These are phyloP conservation scores for Ctenicera cuprea DNA, from an alignment of 2,888 invertebrate genomes.

Conservation along the genomic window DNA sequence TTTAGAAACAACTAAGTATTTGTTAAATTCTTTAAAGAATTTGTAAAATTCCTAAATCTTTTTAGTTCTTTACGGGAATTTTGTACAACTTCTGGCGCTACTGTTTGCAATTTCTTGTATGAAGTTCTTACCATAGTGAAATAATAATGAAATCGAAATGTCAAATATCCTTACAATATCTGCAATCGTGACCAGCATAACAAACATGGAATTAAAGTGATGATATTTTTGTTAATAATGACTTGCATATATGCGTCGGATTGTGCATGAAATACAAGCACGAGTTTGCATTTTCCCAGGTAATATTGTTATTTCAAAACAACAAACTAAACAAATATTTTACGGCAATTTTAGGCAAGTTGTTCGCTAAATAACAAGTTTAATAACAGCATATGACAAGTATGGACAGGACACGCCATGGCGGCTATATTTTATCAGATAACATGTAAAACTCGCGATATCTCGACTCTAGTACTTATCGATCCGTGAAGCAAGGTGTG, in stretches of 20 bases:
- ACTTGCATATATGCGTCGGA: background rate
- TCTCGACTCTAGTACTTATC: constrained; percentile 55
- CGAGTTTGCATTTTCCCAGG: background rate
- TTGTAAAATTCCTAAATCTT: too few relatives aligned
- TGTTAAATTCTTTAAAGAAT: too few relatives aligned
- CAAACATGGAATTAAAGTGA: too few relatives aligned
- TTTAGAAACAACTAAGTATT: too few relatives aligned
- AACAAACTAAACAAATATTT: constrained; percentile 52
- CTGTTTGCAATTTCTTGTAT: too few relatives aligned
- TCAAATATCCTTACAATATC: too few relatives aligned
- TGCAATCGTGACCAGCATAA: too few relatives aligned
- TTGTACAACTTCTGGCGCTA: too few relatives aligned
- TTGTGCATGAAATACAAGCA: background rate
- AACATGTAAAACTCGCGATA: constrained; percentile 57
- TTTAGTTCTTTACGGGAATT: too few relatives aligned
- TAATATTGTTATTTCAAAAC: constrained; percentile 14
- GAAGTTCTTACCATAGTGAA: too few relatives aligned
- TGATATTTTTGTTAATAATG: constrained; percentile 2
- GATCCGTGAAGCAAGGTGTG: constrained; percentile 55
- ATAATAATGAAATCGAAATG: too few relatives aligned
- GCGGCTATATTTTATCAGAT: constrained; percentile 58
- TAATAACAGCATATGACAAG: constrained; percentile 60
- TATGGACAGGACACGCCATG: constrained; percentile 61
- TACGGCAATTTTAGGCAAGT: constrained; percentile 49
- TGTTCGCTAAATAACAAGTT: constrained; percentile 59